A percentile compares a stretch with the other conserved stretches of the same genome.
phyloP scores from a whole-genome alignment of 2,113 vertebrate species.

The Diadophis punctatus region DNA sequence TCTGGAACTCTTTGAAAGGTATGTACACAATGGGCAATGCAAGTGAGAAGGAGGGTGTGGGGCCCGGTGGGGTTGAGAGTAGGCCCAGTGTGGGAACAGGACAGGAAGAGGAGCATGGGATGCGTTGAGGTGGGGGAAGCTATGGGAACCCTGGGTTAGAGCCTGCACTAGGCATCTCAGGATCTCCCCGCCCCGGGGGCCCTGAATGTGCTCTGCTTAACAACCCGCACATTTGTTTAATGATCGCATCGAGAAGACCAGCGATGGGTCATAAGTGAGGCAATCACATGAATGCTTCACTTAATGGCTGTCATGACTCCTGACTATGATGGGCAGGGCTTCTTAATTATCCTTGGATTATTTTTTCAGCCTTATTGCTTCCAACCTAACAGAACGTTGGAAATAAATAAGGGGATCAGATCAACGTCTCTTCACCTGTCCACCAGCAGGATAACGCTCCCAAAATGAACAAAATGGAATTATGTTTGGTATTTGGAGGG shows the following conservation, averaged over 20 bases:
- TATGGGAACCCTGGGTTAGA: neutral
- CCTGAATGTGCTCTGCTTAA: neutral
- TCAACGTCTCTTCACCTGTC: neutral
- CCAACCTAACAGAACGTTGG: neutral
- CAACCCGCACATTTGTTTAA: neutral
- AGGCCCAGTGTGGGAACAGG: neutral
- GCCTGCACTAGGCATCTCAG: neutral
- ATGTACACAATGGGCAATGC: neutral
- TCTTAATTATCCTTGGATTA: neutral
- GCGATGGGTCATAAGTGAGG: neutral
- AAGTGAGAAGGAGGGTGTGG: neutral
- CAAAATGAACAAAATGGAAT: neutral
- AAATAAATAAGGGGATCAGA: neutral
- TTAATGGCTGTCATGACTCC: neutral
- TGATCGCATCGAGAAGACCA: neutral
- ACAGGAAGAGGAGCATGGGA: neutral
- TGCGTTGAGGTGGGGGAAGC: neutral
- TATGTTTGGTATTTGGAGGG: neutral
- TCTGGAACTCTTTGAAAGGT: neutral
- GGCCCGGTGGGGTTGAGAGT: neutral
- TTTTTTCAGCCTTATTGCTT: neutral
- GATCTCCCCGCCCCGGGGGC: neutral
- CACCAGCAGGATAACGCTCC: neutral
- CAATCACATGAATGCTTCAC: neutral
- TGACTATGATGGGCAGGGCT: neutral